Base-by-base conservation (phyloP, 2,797 vertebrate genomes). In the Carapus acus region DNA sequence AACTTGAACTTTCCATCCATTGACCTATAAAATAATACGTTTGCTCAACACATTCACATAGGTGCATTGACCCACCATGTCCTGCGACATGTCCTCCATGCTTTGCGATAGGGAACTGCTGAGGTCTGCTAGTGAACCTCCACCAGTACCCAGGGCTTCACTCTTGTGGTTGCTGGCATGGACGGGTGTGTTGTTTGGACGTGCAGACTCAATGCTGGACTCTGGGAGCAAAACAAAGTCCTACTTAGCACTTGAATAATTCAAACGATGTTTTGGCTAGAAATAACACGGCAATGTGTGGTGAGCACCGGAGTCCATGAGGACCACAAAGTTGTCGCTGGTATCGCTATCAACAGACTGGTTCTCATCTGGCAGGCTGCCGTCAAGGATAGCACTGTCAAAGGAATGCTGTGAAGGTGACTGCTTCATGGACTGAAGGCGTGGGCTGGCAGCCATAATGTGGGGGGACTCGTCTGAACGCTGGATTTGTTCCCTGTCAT, bases 401-500 rank as follows among this genome's bases (percentile, higher is more conserved):
- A 94, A 90, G 65, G 96, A 98, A 65, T 91, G 91, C 79, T 97
- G 94, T 65, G 96, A 98, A 1, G 86, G 71, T 0, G 93, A 94
- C 33, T 88, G 91, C 79, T 89, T 93, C 86, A 95, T 86, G 65
- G 89, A 78, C 48, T 90, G 88, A 62, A 91, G 87, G 14, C 85
- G 87, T 52, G 88, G 79, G 17, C 83, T 85, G 38, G 85, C 72
- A 0, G 88, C 80, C 60, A 83, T 60, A 57, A 75, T 74, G 34
- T 80, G 71, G 14, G 76, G 62, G 16, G 83, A 78, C 15, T 93
- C 92, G 2, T 94, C 93, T 39, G 76, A 69, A 40, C 82, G 91
- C 54, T 82, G 84, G 73, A 76, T 29, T 42, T 80, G 79, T 50
- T 96, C 93, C 82, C 93, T 97, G 20, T 27, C 6, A 19, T 21